These are phyloP conservation scores for Limnephilus rhombicus DNA, from an alignment of 2,888 invertebrate genomes.

Conservation along the genomic window DNA sequence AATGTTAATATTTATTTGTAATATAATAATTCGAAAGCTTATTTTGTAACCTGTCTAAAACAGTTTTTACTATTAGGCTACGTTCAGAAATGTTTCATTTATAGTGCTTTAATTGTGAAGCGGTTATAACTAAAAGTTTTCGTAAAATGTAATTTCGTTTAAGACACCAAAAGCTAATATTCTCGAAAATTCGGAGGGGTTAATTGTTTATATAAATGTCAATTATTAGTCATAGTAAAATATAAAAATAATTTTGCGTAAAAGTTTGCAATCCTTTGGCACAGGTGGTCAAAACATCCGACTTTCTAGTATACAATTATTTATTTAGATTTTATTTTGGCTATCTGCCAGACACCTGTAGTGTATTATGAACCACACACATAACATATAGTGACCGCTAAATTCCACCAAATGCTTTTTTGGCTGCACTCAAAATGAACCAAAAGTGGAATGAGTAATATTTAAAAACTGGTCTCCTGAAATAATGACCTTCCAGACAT, in stretches of 20 bases:
- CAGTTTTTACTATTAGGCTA: too few relatives aligned
- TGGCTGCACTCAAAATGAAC: not conserved
- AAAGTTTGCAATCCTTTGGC: not conserved
- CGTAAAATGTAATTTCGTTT: too few relatives aligned
- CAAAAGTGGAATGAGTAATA: not conserved
- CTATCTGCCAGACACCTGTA: not conserved
- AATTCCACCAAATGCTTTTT: not conserved
- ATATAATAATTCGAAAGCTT: too few relatives aligned
- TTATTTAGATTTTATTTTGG: not conserved
- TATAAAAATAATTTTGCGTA: not conserved
- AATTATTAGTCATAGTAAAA: not conserved
- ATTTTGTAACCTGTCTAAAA: too few relatives aligned
- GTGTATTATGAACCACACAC: not conserved
- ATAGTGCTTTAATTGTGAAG: too few relatives aligned
- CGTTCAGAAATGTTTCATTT: too few relatives aligned
- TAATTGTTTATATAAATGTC: too few relatives aligned
- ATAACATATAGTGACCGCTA: not conserved
- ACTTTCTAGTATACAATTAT: not conserved
- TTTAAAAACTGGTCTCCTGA: not conserved
- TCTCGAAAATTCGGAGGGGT: too few relatives aligned
- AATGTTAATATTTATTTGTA: too few relatives aligned
- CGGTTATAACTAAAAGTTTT: too few relatives aligned
- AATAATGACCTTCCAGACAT: not conserved
- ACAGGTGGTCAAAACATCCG: not conserved
- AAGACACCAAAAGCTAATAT: too few relatives aligned